Conservation (phyloP, 2,888 invertebrate genomes). For the Melinaea marsaeus region DNA sequence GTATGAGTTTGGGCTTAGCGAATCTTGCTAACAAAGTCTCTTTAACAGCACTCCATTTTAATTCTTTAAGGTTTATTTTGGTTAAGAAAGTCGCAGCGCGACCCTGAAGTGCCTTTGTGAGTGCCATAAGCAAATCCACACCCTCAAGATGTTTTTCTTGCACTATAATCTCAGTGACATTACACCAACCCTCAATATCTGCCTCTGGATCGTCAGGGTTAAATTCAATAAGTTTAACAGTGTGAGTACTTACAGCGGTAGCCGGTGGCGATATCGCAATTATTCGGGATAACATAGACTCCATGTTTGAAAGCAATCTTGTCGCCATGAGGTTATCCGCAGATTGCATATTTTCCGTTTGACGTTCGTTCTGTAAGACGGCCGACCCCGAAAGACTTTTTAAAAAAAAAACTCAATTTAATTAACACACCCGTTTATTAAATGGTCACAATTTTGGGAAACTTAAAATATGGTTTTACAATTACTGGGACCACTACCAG, state of each 20-base stretch:
- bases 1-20: slow-evolving; percentile 7
- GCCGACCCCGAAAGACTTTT: too few relatives aligned
- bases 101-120: slow-evolving; percentile 1
- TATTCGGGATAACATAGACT: slow-evolving; percentile 1
- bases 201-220: slow-evolving; percentile 3
- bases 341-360: neutral
- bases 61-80: too few relatives aligned
- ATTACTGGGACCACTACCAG: too few relatives aligned
- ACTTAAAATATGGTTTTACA: too few relatives aligned
- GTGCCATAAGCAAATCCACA: neutral
- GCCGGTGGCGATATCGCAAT: neutral
- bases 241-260: neutral
- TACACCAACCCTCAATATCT: slow-evolving; percentile 1
- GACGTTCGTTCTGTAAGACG: neutral
- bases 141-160: too few relatives aligned
- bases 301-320: neutral
- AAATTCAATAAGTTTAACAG: slow-evolving; percentile 1
- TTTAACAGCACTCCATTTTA: too few relatives aligned
- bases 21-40: neutral
- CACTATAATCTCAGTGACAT: neutral
- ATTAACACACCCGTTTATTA: too few relatives aligned
- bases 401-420: too few relatives aligned
- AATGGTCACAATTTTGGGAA: too few relatives aligned
- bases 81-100: neutral
- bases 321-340: slow-evolving; percentile 2